Evolutionary conservation across 23 tunicate genomes (phyloP).

Genomic region (Styela plicata): DNA sequence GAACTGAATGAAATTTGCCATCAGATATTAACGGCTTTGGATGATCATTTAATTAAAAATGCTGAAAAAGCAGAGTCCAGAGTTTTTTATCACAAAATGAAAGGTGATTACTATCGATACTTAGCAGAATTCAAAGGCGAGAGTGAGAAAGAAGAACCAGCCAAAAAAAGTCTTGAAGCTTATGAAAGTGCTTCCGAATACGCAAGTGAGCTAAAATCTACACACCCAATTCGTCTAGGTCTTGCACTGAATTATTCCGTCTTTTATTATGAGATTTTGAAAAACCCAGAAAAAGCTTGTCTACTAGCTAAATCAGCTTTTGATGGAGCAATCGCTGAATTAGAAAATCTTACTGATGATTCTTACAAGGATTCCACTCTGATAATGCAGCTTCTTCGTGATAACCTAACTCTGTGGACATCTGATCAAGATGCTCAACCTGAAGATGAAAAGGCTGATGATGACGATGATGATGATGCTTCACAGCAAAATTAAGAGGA

Average conservation of each 20-base stretch:
- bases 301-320: constrained; percentile 29
- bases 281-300: constrained; percentile 28
- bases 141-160: constrained; percentile 38
- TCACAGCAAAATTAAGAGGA: not conserved
- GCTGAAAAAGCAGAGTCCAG: not conserved
- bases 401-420: constrained; percentile 39
- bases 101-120: constrained; percentile 89
- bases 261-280: constrained; percentile 33
- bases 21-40: constrained; percentile 33
- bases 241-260: constrained; percentile 44
- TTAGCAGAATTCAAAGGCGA: constrained; percentile 67
- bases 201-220: constrained; percentile 4
- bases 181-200: constrained; percentile 32
- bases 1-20: constrained; percentile 71
- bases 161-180: constrained; percentile 48
- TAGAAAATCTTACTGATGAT: constrained; percentile 25
- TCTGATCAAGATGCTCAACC: constrained; percentile 5
- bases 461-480: not conserved
- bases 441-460: not conserved
- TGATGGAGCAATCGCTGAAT: constrained; percentile 28
- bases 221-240: constrained; percentile 38
- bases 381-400: constrained; percentile 33
- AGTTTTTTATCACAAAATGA: constrained; percentile 90
- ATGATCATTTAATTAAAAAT: not conserved
- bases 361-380: constrained; percentile 37